Evolutionary conservation across 2,113 vertebrate species (phyloP).

Genomic region (Podilymbus podiceps): DNA sequence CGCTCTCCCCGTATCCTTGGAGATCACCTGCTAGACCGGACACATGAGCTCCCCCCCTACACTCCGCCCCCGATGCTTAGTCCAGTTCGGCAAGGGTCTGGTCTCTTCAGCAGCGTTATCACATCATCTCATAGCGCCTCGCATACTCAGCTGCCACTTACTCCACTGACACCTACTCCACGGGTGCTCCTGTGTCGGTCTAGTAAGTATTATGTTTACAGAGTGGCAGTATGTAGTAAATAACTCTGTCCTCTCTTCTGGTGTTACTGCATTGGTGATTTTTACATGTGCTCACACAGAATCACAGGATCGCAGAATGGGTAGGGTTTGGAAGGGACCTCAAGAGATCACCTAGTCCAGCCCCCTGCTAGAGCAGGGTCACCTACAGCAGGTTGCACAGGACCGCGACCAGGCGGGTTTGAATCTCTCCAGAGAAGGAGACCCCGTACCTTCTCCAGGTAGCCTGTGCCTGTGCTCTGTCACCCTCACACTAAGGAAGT

Average conservation of each 20-base stretch:
- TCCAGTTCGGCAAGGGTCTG: constrained; percentile 84
- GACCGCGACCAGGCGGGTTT: too few species aligned
- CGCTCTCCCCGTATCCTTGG: constrained; percentile 77
- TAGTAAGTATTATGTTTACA: constrained; percentile 71
- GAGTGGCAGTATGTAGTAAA: neutral
- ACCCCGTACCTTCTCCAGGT: too few species aligned
- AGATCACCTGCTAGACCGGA: constrained; percentile 73
- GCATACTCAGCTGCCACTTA: constrained; percentile 74
- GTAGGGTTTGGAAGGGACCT: too few species aligned
- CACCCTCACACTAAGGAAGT: too few species aligned
- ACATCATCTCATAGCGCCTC: constrained; percentile 57
- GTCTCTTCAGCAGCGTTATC: constrained; percentile 84
- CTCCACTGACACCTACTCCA: constrained; percentile 75
- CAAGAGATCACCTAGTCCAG: too few species aligned
- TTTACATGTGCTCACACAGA: neutral
- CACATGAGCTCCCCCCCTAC: constrained; percentile 77
- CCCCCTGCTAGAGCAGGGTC: too few species aligned
- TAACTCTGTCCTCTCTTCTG: neutral
- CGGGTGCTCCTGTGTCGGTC: constrained; percentile 78
- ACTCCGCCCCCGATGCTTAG: constrained; percentile 89
- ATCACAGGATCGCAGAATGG: too few species aligned
- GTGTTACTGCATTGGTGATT: neutral
- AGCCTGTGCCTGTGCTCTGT: too few species aligned
- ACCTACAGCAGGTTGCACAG: too few species aligned
- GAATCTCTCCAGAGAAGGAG: too few species aligned